A percentile compares a stretch with the other conserved stretches of the same genome.
phyloP scores from a whole-genome alignment of 1,140 invertebrate species.

The Phthorimaea operculella region DNA sequence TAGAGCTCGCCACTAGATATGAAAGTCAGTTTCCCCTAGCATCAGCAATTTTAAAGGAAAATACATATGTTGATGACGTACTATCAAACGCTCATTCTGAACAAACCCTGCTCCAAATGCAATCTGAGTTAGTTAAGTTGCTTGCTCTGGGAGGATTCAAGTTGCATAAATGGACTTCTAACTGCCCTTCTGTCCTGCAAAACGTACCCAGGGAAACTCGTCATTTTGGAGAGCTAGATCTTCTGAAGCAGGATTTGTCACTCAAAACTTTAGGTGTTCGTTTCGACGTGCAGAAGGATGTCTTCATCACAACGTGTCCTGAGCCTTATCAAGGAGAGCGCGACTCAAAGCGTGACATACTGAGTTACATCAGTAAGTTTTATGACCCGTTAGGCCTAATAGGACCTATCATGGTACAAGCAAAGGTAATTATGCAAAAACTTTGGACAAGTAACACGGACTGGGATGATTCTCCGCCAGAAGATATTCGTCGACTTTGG shows the following conservation, averaged over 20 bases:
- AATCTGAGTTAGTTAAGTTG: too few species aligned
- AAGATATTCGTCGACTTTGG: slow-evolving; percentile 5
- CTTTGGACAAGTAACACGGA: too few species aligned
- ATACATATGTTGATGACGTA: slow-evolving; percentile 1
- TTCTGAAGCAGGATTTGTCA: background rate
- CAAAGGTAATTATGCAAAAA: background rate
- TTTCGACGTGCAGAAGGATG: too few species aligned
- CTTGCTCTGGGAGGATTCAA: too few species aligned
- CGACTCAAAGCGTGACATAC: slow-evolving; percentile 18
- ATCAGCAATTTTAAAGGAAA: background rate
- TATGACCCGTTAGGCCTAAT: slow-evolving; percentile 26
- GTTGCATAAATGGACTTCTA: too few species aligned
- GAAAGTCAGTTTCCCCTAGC: background rate
- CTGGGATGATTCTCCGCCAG: background rate
- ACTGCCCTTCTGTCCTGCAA: too few species aligned
- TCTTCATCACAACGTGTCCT: too few species aligned
- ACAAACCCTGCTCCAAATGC: too few species aligned
- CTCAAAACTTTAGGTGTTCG: background rate
- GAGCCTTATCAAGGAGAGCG: background rate
- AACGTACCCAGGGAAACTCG: background rate
- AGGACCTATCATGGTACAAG: slow-evolving; percentile 10
- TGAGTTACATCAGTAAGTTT: slow-evolving; percentile 21
- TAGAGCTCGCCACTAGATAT: background rate
- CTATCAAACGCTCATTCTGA: background rate
- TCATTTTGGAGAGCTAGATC: background rate